Base-by-base conservation (phyloP, 1,140 invertebrate genomes). In the Hyles euphorbiae region DNA sequence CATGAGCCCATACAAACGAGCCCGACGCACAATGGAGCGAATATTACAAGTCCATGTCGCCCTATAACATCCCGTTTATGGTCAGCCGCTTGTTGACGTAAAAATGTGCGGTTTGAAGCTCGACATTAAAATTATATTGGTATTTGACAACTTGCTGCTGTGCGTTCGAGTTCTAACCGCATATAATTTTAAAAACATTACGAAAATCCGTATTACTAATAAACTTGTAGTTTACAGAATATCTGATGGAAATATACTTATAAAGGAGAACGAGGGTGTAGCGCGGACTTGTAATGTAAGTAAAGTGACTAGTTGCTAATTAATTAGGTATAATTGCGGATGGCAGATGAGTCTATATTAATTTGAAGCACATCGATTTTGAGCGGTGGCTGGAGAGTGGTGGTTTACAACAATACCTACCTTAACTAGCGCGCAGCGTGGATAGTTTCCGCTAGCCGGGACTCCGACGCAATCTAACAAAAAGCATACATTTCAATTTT, bases 401-500 rank as follows among this genome's bases (percentile, higher is more conserved):
- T 32, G 48, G 12, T 33, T 4, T 22, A 33, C 33, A 22, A 32
- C 22, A 32, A 50, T 50, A 50, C 52, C 34, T 40, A 53, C 52
- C 52, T 53, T 34, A 36, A 40, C 52, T 53, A 53, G 5, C 33
- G 11, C 6, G 52, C 34, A 36, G 34, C 34, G 34, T 34, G 34
- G 53, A 48, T 11, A 48, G 53, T 5, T 32, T 44, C 43, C 8
- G 53, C 40, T 46, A 45, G 40, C 22, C 53, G 53, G 33, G 32
- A 55, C 53, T 60, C 64, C 57, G 46, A 61, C 67, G 57, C 62
- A 70, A 79, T 78, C 81, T 80, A 81, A 65, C 78, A 82, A 82
- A 76, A 81, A 74, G 76, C 78, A 79, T 76, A 79, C 71, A 71
- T 74, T 63, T 73, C 58, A 65, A 60, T 72, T 71, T 71, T 65